These are phyloP conservation scores for Bombus picipes DNA, from an alignment of 1,140 invertebrate genomes.

Conservation along the genomic window DNA sequence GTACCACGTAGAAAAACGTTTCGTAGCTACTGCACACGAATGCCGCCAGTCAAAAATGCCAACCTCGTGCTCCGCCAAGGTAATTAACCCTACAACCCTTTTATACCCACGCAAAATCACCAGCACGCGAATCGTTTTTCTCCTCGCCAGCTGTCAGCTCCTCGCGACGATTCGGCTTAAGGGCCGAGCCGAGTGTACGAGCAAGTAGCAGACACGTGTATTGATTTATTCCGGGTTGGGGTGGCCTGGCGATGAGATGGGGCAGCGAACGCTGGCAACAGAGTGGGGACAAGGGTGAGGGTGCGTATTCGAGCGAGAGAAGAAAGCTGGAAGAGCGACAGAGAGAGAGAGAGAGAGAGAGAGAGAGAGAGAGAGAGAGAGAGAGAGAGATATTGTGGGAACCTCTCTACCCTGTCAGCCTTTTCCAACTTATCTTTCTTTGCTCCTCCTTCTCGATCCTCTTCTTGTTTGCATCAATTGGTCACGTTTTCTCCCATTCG, in stretches of 20 bases:
- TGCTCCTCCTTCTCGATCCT: too few species aligned
- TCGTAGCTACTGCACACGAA: too few species aligned
- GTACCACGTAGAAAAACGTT: too few species aligned
- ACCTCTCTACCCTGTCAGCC: constrained; percentile 21
- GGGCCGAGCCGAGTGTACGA: constrained; percentile 68
- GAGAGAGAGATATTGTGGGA: constrained; percentile 53
- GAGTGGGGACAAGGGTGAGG: constrained; percentile 1
- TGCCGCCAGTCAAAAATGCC: neutral
- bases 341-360: constrained; percentile 25
- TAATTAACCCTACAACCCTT: neutral
- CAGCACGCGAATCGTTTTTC: too few species aligned
- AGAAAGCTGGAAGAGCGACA: neutral
- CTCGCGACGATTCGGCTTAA: constrained; percentile 67
- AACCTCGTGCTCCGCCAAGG: neutral
- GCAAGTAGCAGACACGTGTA: constrained; percentile 81
- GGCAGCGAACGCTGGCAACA: constrained; percentile 17
- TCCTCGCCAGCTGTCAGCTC: constrained; percentile 3
- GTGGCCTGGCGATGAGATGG: constrained; percentile 61
- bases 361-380: constrained; percentile 29
- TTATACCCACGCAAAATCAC: neutral
- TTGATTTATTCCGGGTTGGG: constrained; percentile 81
- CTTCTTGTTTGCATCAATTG: too few species aligned
- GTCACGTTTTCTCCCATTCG: neutral
- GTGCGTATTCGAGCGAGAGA: constrained; percentile 46
- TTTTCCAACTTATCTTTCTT: neutral